These are phyloP conservation scores for Aptenodytes forsteri DNA, from an alignment of 2,113 vertebrate genomes.

Conservation along the genomic window DNA sequence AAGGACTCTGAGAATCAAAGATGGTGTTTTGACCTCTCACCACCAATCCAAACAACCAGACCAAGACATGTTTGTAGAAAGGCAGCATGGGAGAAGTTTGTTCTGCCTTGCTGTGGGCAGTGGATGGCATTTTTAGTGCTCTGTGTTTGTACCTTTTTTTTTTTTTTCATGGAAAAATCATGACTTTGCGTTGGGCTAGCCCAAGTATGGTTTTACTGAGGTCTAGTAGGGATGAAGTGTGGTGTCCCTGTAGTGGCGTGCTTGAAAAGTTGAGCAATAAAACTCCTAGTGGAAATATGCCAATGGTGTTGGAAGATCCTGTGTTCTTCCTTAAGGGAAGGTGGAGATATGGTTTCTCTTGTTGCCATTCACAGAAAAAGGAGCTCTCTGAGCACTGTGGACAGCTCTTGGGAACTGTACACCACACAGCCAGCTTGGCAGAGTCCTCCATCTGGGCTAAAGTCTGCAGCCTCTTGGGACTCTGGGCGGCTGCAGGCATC, in stretches of 20 bases:
- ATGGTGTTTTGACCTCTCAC: neutral
- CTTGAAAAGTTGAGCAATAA: neutral
- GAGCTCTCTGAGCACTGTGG: neutral
- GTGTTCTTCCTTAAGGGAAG: neutral
- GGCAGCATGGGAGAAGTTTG: neutral
- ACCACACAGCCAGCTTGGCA: neutral
- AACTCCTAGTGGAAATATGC: neutral
- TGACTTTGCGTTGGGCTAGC: neutral
- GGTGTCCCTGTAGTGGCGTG: neutral
- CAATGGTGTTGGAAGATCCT: neutral
- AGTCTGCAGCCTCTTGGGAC: neutral
- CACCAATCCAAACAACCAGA: neutral
- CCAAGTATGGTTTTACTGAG: neutral
- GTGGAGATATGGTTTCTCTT: neutral
- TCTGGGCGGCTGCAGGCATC: neutral
- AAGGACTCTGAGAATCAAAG: neutral
- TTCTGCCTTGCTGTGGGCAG: neutral
- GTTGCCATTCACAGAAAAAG: neutral
- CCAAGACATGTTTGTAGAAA: neutral
- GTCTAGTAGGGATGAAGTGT: neutral
- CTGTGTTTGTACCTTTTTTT: fast-evolving
- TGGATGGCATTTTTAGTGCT: neutral
- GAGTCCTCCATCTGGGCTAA: neutral
- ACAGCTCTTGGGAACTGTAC: neutral
- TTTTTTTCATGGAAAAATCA: neutral